Percentiles rank a stretch among this genome's conserved stretches.
phyloP scores from a whole-genome alignment of 1,140 invertebrate species.

The Colletes gigas region DNA sequence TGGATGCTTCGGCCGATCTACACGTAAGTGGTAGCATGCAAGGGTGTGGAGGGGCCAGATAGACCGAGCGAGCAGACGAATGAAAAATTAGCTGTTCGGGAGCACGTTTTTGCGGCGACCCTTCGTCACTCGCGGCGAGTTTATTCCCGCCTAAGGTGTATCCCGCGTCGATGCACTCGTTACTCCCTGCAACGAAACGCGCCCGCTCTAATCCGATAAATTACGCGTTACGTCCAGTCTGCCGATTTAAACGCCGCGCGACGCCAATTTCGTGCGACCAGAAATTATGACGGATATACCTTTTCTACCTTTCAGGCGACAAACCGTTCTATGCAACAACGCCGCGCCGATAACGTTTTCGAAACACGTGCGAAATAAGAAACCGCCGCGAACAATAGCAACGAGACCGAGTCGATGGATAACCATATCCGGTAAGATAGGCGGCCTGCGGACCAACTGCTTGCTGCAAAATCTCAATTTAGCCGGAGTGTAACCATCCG shows the following conservation, averaged over 20 bases:
- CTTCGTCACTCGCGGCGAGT: conserved; percentile 70
- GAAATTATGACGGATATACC: conserved; percentile 10
- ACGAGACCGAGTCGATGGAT: conserved; percentile 23
- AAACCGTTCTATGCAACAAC: background rate
- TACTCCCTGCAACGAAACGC: conserved; percentile 47
- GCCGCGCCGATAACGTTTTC: conserved; percentile 2
- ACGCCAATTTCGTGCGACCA: conserved; percentile 14
- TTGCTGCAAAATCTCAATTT: conserved; percentile 59
- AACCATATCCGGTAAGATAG: background rate
- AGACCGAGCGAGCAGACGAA: conserved; percentile 69
- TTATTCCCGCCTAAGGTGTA: conserved; percentile 71
- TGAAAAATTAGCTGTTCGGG: conserved; percentile 76
- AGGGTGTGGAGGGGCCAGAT: conserved; percentile 63
- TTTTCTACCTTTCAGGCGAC: background rate
- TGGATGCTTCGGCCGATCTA: conserved; percentile 74
- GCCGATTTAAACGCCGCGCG: conserved; percentile 29
- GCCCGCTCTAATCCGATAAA: conserved; percentile 48
- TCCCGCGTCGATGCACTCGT: conserved; percentile 66
- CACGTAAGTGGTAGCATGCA: conserved; percentile 74
- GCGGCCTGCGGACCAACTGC: background rate
- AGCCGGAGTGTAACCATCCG: conserved; percentile 15
- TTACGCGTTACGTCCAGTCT: conserved; percentile 37
- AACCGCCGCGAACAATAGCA: background rate
- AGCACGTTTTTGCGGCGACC: conserved; percentile 66
- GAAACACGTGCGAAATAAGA: background rate